phyloP scores from a whole-genome alignment of 2,113 vertebrate species.

The Antechinus flavipes region DNA sequence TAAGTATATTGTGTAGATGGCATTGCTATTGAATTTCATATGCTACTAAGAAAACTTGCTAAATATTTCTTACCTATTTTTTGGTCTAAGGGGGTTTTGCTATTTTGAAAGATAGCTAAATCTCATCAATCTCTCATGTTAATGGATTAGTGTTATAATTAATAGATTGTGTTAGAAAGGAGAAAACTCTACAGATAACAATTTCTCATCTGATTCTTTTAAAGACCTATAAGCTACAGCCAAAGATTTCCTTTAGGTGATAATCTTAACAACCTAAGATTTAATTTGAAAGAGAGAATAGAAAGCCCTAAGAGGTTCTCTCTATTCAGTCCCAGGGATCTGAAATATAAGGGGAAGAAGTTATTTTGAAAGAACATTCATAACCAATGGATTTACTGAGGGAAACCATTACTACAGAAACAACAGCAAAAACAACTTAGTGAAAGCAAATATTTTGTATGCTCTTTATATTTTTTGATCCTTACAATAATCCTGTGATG shows the following conservation, averaged over 20 bases:
- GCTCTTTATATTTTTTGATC: too few relatives aligned
- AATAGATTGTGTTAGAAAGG: neutral
- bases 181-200: neutral
- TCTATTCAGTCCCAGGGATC: neutral
- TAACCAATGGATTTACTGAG: neutral
- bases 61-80: neutral
- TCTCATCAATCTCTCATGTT: neutral
- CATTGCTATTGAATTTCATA: neutral
- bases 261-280: neutral
- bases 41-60: neutral
- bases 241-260: neutral
- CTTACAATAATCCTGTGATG: too few relatives aligned
- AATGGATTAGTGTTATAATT: too few relatives aligned
- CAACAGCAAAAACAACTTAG: neutral
- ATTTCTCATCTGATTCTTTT: neutral
- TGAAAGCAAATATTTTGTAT: neutral
- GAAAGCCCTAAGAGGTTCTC: neutral
- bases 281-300: neutral
- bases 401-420: too few relatives aligned
- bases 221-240: neutral
- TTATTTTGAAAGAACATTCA: neutral
- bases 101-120: neutral
- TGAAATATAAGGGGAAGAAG: neutral
- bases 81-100: neutral
- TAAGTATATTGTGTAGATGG: neutral